Base-by-base conservation (phyloP, 2,797 vertebrate genomes). In the Cossypha caffra region DNA sequence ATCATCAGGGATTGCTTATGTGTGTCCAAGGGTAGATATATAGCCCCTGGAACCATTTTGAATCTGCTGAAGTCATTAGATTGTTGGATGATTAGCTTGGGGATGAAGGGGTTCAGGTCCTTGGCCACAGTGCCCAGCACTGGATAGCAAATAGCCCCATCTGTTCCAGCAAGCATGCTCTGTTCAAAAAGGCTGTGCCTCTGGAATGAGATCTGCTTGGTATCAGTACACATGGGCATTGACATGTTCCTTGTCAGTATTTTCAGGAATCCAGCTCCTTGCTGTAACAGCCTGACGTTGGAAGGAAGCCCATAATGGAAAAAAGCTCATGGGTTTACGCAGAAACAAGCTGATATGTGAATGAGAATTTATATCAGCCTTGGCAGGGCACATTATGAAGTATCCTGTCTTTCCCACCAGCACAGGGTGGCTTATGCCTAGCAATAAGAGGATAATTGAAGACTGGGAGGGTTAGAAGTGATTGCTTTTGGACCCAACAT, bases 21-120 rank as follows among this genome's bases (percentile, higher is more conserved):
- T 86, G 57, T 76, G 42, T 94, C 66, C 79, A 78, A 73, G 51
- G 91, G 50, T 81, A 91, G 90, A 90, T 91, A 73, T 91, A 90
- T 21, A 33, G 68, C 28, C 64, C 58, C 64, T 96, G 82, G 85
- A 95, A 81, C 38, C 42, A n/a, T 73, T 78, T 78, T 52, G 20
- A 73, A 16, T 75, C 93, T 96, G 94, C 48, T 78, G 74, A 91
- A 95, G 82, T 69, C 37, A 48, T 96, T 91, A 93, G 59, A 15
- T 9, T 76, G 24, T 28, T 84, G 57, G 69, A 73, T 52, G n/a
- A 54, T 68, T 69, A 33, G 35, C 55, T 52, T 38, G 59, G 51
- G 75, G 61, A 75, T 58, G 81, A 74, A 62, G 72, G 29, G 16
- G 37, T 40, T 88, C 63, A 51, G 37, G 51, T 72, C 62, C 55